Evolutionary conservation across 2,888 invertebrate genomes (phyloP), one percentile per base, ranked within the genome.

Genomic region (Dusona sp.): DNA sequence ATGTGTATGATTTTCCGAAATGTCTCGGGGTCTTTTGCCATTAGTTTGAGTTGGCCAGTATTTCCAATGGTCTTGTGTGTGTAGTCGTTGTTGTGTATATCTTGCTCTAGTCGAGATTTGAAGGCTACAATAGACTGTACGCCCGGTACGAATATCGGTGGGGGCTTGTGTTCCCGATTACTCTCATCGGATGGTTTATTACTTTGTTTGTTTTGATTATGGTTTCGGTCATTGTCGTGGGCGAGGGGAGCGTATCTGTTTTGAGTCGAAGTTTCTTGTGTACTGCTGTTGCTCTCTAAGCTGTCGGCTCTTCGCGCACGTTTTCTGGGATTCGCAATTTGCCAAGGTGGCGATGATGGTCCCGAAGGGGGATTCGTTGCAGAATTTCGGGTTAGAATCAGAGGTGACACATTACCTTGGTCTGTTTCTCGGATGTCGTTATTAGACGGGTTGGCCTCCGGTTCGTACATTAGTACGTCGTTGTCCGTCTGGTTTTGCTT

Each of bases 71-170:
- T 45, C 25, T 70, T 48, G 45, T 70, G 45, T 33, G 36, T 73
- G 11, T 54, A 73, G 19, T 73, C 72, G n/a, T 73, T 36, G 29
- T 36, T 73, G 33, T 54, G 45, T 54, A 36, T 36, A 1, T 7
- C 54, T 73, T 73, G 72, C 25, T 48, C 72, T 36, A 73, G 73
- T 73, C 54, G n/a, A 8, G 73, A 73, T 57, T 22, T 73, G n/a
- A 73, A n/a, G 22, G 73, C 73, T 54, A 54, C 54, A 33, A 54
- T 73, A 29, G 73, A 73, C 36, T 48, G 11, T 29, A 73, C 54
- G 36, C 54, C 36, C 54, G 54, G 73, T 73, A 54, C 51, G 33
- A 73, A 73, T 54, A 36, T 73, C n/a, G 73, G 73, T 36, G 73
- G 54, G 57, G 57, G 57, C 13, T 73, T 73, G 57, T 45, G 70